Evolutionary conservation across 2,797 vertebrate genomes (phyloP).

Genomic region (Paratrypauchen microcephalus): DNA sequence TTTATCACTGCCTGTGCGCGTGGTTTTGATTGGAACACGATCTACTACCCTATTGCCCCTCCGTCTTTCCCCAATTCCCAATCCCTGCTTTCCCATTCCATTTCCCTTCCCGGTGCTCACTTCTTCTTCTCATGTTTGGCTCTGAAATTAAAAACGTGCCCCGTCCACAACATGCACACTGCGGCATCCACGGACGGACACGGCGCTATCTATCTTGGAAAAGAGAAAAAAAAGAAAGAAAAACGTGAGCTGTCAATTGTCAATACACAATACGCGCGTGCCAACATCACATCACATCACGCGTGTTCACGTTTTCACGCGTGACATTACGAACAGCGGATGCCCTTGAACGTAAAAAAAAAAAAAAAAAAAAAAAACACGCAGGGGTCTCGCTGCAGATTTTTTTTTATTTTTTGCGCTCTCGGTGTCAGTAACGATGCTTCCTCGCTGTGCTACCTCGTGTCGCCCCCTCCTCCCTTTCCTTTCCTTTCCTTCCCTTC

Average conservation of each 20-base stretch:
- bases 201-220: constrained; percentile 5
- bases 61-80: too few relatives aligned
- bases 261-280: constrained; percentile 12
- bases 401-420: constrained; percentile 12
- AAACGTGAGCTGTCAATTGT: constrained; percentile 31
- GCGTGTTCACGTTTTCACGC: constrained; percentile 18
- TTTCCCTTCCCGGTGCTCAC: constrained; percentile 35
- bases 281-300: neutral
- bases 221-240: too few relatives aligned
- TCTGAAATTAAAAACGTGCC: constrained; percentile 56
- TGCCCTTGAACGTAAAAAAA: constrained; percentile 52
- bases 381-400: constrained; percentile 42
- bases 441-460: constrained; percentile 19
- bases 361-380: too few relatives aligned
- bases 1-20: neutral
- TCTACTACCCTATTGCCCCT: neutral
- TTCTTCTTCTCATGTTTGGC: constrained; percentile 2
- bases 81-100: too few relatives aligned
- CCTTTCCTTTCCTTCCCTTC: neutral
- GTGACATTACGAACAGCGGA: neutral
- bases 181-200: constrained; percentile 64
- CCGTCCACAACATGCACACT: constrained; percentile 69
- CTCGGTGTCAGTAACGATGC: neutral
- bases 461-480: constrained; percentile 10
- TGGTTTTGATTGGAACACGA: constrained; percentile 3